Percentiles rank a stretch among this genome's conserved stretches.
Conservation (phyloP, 2,113 vertebrate species). For the Mormoops blainvillei region DNA sequence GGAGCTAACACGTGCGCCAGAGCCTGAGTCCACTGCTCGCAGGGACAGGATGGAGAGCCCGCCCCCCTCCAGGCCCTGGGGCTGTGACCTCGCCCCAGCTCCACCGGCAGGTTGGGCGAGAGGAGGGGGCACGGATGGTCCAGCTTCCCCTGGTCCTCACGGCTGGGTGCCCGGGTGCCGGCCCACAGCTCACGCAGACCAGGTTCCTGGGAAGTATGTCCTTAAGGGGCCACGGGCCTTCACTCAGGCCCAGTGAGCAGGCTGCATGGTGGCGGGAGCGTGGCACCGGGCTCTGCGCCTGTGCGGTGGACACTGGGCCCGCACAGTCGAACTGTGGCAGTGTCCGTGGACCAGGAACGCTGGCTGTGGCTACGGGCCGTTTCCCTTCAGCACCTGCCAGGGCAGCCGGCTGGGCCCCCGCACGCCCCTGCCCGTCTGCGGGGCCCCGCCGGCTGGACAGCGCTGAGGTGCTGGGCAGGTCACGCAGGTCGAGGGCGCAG, state of each 20-base stretch:
- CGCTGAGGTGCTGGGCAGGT: background rate
- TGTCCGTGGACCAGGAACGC: rapidly evolving
- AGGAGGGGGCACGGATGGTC: background rate
- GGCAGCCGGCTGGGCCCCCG: background rate
- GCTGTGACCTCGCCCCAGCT: background rate
- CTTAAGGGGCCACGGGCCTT: background rate
- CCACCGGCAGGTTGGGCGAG: rapidly evolving
- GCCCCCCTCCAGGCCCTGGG: too few species aligned
- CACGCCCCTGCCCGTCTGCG: rapidly evolving
- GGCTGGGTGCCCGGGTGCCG: rapidly evolving
- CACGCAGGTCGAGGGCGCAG: rapidly evolving
- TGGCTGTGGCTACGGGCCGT: rapidly evolving
- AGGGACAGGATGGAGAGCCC: background rate
- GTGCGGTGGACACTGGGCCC: background rate
- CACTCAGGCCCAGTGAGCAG: rapidly evolving
- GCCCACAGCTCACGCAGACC: background rate
- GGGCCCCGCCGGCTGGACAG: too few species aligned
- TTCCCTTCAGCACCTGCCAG: background rate
- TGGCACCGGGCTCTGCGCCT: too few species aligned
- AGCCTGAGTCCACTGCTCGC: too few species aligned
- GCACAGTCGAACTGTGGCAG: rapidly evolving
- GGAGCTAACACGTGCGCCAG: rapidly evolving
- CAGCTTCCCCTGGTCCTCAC: background rate
- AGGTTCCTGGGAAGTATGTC: background rate
- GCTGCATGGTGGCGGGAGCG: rapidly evolving